phyloP scores from a whole-genome alignment of 2,797 vertebrate genomes.

The Ciconia nigra region DNA sequence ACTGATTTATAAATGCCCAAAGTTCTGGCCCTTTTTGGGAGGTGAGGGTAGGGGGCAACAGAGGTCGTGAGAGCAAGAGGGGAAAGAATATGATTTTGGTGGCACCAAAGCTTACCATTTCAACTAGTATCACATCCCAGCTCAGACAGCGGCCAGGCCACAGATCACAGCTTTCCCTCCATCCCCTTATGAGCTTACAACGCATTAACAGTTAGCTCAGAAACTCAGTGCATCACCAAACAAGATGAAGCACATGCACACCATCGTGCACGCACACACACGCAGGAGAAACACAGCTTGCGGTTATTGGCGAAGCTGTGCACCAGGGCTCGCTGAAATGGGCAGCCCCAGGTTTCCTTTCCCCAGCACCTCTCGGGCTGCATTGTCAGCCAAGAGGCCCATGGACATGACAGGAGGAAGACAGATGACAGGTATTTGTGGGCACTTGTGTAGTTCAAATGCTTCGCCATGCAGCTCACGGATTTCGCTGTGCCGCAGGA shows the following conservation, averaged over 20 bases:
- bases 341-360: background rate
- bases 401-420: background rate
- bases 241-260: background rate
- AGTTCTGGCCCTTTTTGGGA: background rate
- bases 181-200: background rate
- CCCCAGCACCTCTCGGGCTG: background rate
- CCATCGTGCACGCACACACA: accelerated
- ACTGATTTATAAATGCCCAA: background rate
- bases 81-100: background rate
- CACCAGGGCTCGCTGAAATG: background rate
- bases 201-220: background rate
- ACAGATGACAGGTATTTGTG: background rate
- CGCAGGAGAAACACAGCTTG: background rate
- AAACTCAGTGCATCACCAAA: background rate
- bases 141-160: background rate
- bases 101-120: background rate
- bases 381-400: background rate
- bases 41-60: background rate
- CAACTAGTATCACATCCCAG: background rate
- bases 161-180: background rate
- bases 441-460: background rate
- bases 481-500: background rate
- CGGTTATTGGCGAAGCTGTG: background rate
- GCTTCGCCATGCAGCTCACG: background rate
- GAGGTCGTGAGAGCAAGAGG: no score